Evolutionary conservation across 2,888 invertebrate species (phyloP).

Genomic region (Serrognathus titanus): DNA sequence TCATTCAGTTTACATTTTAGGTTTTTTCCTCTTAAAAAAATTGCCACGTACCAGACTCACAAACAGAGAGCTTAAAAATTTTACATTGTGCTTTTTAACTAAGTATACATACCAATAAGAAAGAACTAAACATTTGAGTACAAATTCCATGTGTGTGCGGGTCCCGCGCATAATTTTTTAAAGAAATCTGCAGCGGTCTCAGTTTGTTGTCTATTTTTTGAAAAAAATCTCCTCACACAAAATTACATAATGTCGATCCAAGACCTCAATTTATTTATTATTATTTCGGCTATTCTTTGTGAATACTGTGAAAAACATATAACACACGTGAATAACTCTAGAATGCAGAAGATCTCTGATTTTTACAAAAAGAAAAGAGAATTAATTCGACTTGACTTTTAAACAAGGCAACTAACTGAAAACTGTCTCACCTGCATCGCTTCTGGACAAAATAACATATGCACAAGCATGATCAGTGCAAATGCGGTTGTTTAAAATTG

Average conservation of each 20-base stretch:
- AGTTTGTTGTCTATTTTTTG: slow-evolving; percentile 7
- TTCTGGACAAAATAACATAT: slow-evolving; percentile 24
- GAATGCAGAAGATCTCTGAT: slow-evolving; percentile 14
- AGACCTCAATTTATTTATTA: slow-evolving; percentile 11
- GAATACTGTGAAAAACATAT: slow-evolving; percentile 27
- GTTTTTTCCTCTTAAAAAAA: background rate
- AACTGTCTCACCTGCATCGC: slow-evolving; percentile 30
- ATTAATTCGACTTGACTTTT: slow-evolving; percentile 24
- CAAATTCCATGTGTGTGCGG: slow-evolving; percentile 13
- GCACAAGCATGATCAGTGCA: slow-evolving; percentile 23
- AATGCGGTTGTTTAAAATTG: slow-evolving; percentile 23
- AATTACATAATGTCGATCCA: slow-evolving; percentile 16
- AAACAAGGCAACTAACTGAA: slow-evolving; percentile 20
- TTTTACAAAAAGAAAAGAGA: slow-evolving; percentile 10
- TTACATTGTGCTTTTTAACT: slow-evolving; percentile 24
- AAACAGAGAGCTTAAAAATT: slow-evolving; percentile 24
- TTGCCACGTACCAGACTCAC: slow-evolving; percentile 25
- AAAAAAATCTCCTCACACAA: slow-evolving; percentile 13
- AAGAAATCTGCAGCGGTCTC: slow-evolving; percentile 15
- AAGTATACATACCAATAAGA: slow-evolving; percentile 30
- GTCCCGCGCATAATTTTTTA: slow-evolving; percentile 15
- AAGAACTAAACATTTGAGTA: slow-evolving; percentile 17
- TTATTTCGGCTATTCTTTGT: slow-evolving; percentile 15
- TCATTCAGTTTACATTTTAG: too few relatives aligned
- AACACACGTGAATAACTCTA: slow-evolving; percentile 19